phyloP scores from a whole-genome alignment of 2,888 invertebrate genomes.

The Agonopterix heracliana region DNA sequence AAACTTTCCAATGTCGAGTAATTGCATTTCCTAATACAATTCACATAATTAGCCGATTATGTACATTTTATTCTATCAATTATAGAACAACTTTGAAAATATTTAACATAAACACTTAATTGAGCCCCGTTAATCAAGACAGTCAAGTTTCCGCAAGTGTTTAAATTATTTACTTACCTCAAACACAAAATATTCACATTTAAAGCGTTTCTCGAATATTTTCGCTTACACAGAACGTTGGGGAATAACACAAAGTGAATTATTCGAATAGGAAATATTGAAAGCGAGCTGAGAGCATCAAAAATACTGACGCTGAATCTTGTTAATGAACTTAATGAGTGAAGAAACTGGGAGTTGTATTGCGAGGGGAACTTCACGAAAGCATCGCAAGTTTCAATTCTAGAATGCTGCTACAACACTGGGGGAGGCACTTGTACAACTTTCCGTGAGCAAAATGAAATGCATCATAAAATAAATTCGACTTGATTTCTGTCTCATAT shows the following conservation, averaged over 20 bases:
- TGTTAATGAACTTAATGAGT: slow-evolving; percentile 70
- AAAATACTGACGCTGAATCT: slow-evolving; percentile 64
- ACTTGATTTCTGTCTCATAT: slow-evolving; percentile 18
- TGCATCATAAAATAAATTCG: slow-evolving; percentile 46
- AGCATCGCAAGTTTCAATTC: slow-evolving; percentile 59
- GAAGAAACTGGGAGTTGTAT: slow-evolving; percentile 53
- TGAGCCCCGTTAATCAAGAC: slow-evolving; percentile 69
- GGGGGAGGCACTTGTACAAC: slow-evolving; percentile 32
- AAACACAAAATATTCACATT: slow-evolving; percentile 60
- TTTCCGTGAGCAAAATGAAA: slow-evolving; percentile 41
- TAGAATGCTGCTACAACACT: slow-evolving; percentile 46
- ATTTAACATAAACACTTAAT: slow-evolving; percentile 64
- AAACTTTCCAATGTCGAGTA: too few relatives aligned
- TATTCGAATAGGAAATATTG: slow-evolving; percentile 64
- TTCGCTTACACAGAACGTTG: slow-evolving; percentile 57
- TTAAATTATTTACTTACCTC: slow-evolving; percentile 71
- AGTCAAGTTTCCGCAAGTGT: slow-evolving; percentile 67
- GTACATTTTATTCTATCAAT: slow-evolving; percentile 32
- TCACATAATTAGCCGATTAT: background rate
- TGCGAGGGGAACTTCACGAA: slow-evolving; percentile 46
- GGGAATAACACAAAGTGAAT: slow-evolving; percentile 53
- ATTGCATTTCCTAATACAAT: too few relatives aligned
- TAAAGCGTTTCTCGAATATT: slow-evolving; percentile 67
- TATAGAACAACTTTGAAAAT: slow-evolving; percentile 54
- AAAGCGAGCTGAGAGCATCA: slow-evolving; percentile 56